Base-by-base conservation (phyloP, 2,888 invertebrate species). In the Agrilus biguttatus region DNA sequence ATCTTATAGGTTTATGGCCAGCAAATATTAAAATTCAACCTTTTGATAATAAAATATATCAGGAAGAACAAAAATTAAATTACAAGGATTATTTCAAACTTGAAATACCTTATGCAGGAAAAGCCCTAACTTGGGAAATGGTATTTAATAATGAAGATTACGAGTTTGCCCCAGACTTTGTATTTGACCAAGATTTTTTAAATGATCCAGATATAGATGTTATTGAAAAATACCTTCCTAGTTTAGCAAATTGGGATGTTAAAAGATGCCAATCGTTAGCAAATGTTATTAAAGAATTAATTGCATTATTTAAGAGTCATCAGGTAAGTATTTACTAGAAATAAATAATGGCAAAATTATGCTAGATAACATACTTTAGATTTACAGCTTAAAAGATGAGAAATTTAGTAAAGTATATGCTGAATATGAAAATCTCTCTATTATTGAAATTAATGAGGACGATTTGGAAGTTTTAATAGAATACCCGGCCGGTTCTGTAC, bases 51-150 rank as follows among this genome's bases (percentile, higher is more conserved):
- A 43, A 41, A 41, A 34, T 21, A 8, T 23, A 32, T 14, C 42
- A 46, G 21, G 65, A 65, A 35, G 62, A 63, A 13, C 58, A 60
- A 13, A 70, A 67, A 43, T 32, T 37, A 14, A 52, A 53, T 38
- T 57, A 72, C 17, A 33, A 12, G 5, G 41, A 51, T 21, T 43
- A 79, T 54, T 78, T 82, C 54, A 70, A 73, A 36, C 56, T 84
- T 39, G 69, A 73, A 14, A 69, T 85, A 41, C 83, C 84, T 1
- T 84, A 78, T 59, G 83, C 81, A 46, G 79, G 77, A 2, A 75
- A 74, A 49, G 70, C 68, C 46, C 60, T 84, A 5, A 72, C 72
- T 51, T 83, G 83, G 81, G 78, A 81, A 55, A 68, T 84, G 12
- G 65, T 82, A 45, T 84, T 85, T 63, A 77, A 82, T 58, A 64